phyloP scores from a whole-genome alignment of 2,797 vertebrate genomes.

The Dromococcyx pavoninus region DNA sequence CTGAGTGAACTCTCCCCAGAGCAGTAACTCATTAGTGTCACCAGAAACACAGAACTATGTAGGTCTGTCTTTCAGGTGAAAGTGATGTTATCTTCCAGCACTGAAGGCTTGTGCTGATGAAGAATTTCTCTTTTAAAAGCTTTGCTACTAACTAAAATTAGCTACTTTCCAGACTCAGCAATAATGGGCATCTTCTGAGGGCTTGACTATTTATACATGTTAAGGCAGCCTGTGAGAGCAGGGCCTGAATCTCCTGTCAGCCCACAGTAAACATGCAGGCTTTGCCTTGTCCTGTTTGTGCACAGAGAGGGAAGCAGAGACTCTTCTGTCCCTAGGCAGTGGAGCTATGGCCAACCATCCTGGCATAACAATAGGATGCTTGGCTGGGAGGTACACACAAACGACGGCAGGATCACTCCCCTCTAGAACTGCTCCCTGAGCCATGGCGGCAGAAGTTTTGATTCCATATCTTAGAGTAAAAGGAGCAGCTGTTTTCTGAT shows the following conservation, averaged over 20 bases:
- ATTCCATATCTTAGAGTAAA: not conserved
- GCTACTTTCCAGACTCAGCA: not conserved
- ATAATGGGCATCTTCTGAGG: not conserved
- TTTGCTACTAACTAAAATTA: conserved; percentile 26
- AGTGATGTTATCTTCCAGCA: conserved; percentile 34
- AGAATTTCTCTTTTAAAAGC: conserved; percentile 44
- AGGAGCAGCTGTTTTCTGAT: not conserved
- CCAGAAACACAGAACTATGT: conserved; percentile 45
- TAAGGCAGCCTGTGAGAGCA: not conserved
- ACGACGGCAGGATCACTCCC: not conserved
- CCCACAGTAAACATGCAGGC: not conserved
- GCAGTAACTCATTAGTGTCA: conserved; percentile 51
- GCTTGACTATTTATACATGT: not conserved
- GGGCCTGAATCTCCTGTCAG: not conserved
- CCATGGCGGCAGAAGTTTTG: not conserved
- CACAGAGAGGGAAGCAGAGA: not conserved
- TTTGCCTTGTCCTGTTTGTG: not conserved
- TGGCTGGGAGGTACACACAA: not conserved
- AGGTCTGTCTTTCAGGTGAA: conserved; percentile 51
- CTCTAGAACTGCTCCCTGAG: not conserved
- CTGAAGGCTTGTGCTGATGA: conserved; percentile 14
- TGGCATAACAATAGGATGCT: not conserved
- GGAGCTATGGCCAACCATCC: not conserved
- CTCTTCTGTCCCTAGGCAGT: not conserved
- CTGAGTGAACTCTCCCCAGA: not conserved